phyloP scores from a whole-genome alignment of 2,797 vertebrate species.

The Orestias chungarensis region DNA sequence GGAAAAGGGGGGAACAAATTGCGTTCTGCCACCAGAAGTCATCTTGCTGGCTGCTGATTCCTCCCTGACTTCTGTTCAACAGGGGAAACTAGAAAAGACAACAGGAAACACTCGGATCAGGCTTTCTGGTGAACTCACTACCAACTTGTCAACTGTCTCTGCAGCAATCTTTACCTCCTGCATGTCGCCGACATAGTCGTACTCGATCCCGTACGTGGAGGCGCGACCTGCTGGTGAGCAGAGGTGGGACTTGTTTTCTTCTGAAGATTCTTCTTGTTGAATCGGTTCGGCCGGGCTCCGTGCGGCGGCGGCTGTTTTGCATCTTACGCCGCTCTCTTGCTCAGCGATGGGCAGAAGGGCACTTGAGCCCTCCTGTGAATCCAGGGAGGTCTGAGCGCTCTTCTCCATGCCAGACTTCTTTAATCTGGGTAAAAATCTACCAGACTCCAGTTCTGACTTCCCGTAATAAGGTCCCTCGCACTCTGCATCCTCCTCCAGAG shows the following conservation, averaged over 20 bases:
- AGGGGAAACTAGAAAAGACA: conserved; percentile 83
- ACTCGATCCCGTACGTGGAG: conserved; percentile 84
- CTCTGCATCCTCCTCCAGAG: conserved; percentile 98
- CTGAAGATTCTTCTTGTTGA: conserved; percentile 83
- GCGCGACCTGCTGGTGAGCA: conserved; percentile 83
- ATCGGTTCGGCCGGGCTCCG: conserved; percentile 77
- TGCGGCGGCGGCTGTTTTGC: conserved; percentile 80
- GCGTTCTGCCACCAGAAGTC: conserved; percentile 98
- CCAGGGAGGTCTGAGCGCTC: conserved; percentile 99
- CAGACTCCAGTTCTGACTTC: conserved; percentile 98
- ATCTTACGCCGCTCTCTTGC: conserved; percentile 88
- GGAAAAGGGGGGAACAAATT: conserved; percentile 91
- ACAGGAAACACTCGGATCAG: conserved; percentile 27
- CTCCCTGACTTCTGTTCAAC: conserved; percentile 86
- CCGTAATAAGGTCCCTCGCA: conserved; percentile 97
- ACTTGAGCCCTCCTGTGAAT: conserved; percentile 94
- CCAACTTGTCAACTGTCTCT: background rate
- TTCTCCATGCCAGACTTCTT: conserved; percentile 99
- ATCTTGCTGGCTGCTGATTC: conserved; percentile 87
- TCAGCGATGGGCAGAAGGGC: conserved; percentile 83
- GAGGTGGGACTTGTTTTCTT: conserved; percentile 81
- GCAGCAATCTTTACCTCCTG: conserved; percentile 83
- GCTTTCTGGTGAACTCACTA: background rate
- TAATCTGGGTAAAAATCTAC: conserved; percentile 95
- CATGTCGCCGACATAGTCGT: conserved; percentile 83